A percentile compares a stretch with the other conserved stretches of the same genome.
These are phyloP conservation scores for Eudemis profundana DNA, from an alignment of 2,888 invertebrate species.

Conservation along the genomic window DNA sequence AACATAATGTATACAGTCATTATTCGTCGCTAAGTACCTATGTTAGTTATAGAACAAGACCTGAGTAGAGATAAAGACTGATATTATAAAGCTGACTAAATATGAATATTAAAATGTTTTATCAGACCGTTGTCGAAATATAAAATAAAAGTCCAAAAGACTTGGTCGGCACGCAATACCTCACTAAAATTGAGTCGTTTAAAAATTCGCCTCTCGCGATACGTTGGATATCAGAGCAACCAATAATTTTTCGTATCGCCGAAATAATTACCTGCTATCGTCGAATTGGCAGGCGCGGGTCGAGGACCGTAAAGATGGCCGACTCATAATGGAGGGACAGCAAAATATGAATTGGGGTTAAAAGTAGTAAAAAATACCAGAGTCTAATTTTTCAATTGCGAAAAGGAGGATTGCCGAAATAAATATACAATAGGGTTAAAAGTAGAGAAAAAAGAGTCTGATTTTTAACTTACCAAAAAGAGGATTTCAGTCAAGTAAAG, in stretches of 20 bases:
- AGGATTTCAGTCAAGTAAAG: too few relatives aligned
- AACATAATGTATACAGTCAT: slow-evolving; percentile 2
- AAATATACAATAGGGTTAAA: too few relatives aligned
- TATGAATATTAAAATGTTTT: slow-evolving; percentile 18
- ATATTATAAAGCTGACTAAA: slow-evolving; percentile 1
- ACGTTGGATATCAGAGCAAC: slow-evolving; percentile 62
- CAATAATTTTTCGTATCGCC: slow-evolving; percentile 79
- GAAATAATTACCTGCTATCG: slow-evolving; percentile 81
- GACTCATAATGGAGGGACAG: slow-evolving; percentile 58
- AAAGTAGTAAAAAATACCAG: too few relatives aligned
- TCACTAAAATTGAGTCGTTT: slow-evolving; percentile 73
- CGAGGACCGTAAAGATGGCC: slow-evolving; percentile 74
- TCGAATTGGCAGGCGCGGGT: slow-evolving; percentile 70
- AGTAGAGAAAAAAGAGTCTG: too few relatives aligned
- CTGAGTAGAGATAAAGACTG: not conserved
- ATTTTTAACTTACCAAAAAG: too few relatives aligned
- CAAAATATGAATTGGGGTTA: slow-evolving; percentile 53
- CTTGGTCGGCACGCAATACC: slow-evolving; percentile 39
- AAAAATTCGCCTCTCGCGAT: slow-evolving; percentile 66
- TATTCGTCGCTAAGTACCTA: not conserved
- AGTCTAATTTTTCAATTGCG: too few relatives aligned
- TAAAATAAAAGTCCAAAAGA: slow-evolving; percentile 34
- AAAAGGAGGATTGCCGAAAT: too few relatives aligned
- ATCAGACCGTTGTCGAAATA: slow-evolving; percentile 23
- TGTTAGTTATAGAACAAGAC: not conserved